These are phyloP conservation scores for Trigoniulus corallinus DNA, from an alignment of 1,140 invertebrate species.

Conservation along the genomic window DNA sequence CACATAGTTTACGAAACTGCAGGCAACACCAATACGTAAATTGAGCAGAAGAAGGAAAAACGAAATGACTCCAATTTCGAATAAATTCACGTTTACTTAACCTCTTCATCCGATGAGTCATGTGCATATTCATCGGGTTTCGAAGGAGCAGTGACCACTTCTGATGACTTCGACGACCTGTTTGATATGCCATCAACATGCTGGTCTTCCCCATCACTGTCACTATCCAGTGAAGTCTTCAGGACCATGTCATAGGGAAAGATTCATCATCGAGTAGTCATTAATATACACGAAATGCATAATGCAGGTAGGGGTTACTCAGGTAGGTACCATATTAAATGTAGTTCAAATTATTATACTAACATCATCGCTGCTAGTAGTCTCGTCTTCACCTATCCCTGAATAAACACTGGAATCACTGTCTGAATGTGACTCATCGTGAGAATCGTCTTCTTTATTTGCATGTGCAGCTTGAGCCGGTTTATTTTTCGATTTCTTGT, in stretches of 20 bases:
- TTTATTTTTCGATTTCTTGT: no score
- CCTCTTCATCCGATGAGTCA: conserved; percentile 81
- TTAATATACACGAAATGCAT: conserved; percentile 11
- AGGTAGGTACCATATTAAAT: conserved; percentile 7
- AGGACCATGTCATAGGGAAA: not conserved
- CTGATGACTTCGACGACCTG: not conserved
- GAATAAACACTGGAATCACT: conserved; percentile 26
- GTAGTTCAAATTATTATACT: conserved; percentile 8
- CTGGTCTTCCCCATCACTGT: not conserved
- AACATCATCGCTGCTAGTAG: conserved; percentile 9
- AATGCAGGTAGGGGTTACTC: conserved; percentile 18
- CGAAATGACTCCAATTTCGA: no score
- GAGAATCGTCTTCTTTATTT: no score
- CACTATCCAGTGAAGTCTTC: conserved; percentile 1
- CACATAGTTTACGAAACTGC: no score
- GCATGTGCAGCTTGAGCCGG: no score
- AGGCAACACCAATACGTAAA: no score
- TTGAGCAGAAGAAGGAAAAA: no score
- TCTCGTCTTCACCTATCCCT: conserved; percentile 20
- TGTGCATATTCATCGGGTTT: conserved; percentile 42
- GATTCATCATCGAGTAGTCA: conserved; percentile 4
- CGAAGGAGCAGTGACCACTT: no score
- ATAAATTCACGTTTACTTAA: conserved; percentile 12
- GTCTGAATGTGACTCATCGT: no score
- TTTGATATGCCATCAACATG: conserved; percentile 4